A percentile compares a stretch with the other conserved stretches of the same genome.
Conservation (phyloP, 2,888 invertebrate genomes). For the Morinoia aosen region DNA sequence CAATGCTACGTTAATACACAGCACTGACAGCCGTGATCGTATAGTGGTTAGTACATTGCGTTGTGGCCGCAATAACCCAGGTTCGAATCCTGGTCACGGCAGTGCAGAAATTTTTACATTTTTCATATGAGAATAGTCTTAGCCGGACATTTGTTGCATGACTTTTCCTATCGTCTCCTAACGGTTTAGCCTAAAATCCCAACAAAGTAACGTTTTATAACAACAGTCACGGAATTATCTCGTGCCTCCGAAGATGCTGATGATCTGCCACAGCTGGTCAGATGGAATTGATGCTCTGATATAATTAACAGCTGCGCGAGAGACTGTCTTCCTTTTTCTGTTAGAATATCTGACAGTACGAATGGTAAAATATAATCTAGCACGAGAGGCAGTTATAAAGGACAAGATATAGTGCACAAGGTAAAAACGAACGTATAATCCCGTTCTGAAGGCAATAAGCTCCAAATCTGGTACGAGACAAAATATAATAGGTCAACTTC, state of each 20-base stretch:
- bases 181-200: neutral
- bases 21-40: constrained; percentile 69
- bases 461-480: too few species aligned
- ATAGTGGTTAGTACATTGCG: constrained; percentile 71
- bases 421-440: too few species aligned
- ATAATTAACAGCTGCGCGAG: too few species aligned
- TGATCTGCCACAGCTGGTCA: too few species aligned
- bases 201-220: neutral
- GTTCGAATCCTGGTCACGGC: constrained; percentile 71
- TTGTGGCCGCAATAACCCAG: constrained; percentile 71
- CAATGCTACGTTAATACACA: neutral
- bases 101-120: neutral
- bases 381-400: too few species aligned
- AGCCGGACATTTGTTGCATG: neutral
- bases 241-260: neutral
- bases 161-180: neutral
- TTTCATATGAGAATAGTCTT: neutral
- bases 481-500: too few species aligned
- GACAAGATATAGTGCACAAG: too few species aligned
- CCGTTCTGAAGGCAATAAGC: too few species aligned
- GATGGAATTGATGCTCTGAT: too few species aligned
- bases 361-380: too few species aligned
- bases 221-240: neutral
- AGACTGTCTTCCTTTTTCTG: too few species aligned
- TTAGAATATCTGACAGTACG: too few species aligned